phyloP scores from a whole-genome alignment of 2,113 vertebrate species.

The Arenaria interpres region DNA sequence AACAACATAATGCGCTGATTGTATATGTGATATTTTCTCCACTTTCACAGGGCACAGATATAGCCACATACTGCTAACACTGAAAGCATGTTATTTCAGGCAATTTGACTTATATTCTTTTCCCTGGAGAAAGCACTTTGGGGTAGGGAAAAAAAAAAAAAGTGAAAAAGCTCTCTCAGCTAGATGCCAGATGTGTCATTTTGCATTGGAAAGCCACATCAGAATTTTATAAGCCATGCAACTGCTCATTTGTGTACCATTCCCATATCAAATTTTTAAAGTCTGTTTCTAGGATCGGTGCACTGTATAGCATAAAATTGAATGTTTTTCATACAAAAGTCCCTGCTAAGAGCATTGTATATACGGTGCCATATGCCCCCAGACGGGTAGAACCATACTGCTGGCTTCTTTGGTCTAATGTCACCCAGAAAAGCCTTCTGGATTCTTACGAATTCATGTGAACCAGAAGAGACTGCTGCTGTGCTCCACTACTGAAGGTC shows the following conservation, averaged over 20 bases:
- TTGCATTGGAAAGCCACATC: conserved; percentile 1
- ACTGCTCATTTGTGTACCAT: neutral
- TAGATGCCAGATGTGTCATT: conserved; percentile 15
- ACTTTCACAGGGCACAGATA: neutral
- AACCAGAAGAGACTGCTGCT: neutral
- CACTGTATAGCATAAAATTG: neutral
- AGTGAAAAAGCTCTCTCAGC: neutral
- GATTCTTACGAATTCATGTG: neutral
- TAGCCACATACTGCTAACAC: neutral
- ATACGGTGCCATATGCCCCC: neutral
- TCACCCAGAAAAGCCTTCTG: neutral
- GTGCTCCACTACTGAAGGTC: neutral
- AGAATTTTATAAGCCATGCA: conserved; percentile 13
- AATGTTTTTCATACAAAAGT: neutral
- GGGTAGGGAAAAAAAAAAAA: neutral
- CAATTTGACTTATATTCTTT: neutral
- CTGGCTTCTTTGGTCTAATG: neutral
- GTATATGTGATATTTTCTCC: neutral
- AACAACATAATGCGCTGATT: conserved; percentile 5
- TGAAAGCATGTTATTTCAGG: neutral
- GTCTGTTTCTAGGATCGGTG: neutral
- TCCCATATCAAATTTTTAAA: neutral
- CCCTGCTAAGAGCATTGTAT: neutral
- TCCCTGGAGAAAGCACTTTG: neutral
- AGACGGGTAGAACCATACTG: neutral